Evolutionary conservation across 2,113 vertebrate genomes (phyloP), one percentile per base, ranked within the genome.

Genomic region (Cichladusa arquata): DNA sequence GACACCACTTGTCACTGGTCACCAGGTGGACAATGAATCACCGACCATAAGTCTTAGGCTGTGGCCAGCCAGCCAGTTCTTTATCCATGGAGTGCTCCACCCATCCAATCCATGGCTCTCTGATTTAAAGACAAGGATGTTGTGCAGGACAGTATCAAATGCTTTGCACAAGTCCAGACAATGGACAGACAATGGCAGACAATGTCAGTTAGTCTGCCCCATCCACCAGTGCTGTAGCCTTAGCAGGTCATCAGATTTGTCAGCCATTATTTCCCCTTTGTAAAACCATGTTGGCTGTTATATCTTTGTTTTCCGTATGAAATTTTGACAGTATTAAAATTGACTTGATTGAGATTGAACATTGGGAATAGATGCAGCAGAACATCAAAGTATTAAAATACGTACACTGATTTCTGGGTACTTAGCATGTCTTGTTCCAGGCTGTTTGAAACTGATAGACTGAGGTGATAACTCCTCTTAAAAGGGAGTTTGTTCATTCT

Each of bases 21-120:
- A 26, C 38, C 38, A 45, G 12, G 4, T 44, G 36, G 14, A 51
- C 17, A 44, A 2, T 24, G 42, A 29, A 10, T 34, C 0, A 0
- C 34, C 65, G 50, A n/a, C 29, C 53, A 44, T 33, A 67, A 10
- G 22, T 36, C 45, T 86, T 33, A 36, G 45, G 14, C 6, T 45
- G 16, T 50, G 53, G 24, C 26, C 26, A 28, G 18, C 22, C 26
- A 33, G 18, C 17, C 72, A 28, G 6, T 45, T 60, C 33, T 45
- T 69, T 26, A 19, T 53, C 18, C 9, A 5, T 18, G 8, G 17
- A 33, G 12, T 36, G 11, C 14, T 69, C 14, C 18, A 53, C 23
- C 33, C 45, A 19, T 45, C 33, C 33, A 8, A 51, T 58, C 72
- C 6, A 15, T 23, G 22, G 14, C 18, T 44, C 17, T 76, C 17